Evolutionary conservation across 2,888 invertebrate genomes (phyloP), one percentile per base, ranked within the genome.

Genomic region (Masnerella sp.): DNA sequence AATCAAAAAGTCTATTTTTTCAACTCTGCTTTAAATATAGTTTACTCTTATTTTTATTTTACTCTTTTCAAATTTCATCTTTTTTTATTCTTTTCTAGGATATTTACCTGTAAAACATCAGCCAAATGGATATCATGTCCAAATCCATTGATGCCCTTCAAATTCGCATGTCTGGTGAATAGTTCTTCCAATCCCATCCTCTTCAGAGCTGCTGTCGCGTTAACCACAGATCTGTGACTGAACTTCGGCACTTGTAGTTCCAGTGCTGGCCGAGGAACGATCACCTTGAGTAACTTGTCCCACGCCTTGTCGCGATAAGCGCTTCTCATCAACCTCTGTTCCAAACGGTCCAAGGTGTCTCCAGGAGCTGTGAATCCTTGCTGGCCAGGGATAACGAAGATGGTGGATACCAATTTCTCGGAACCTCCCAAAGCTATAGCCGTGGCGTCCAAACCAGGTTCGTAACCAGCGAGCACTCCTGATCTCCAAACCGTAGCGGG

Each of bases 231-330:
- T 76, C 94, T 91, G 80, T 95, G 95, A 8, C 93, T 92, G 85
- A 95, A 95, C 77, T 95, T 90, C 0, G 96, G 96, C 43, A 96
- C 90, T 86, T 96, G 95, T 0, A 95, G 90, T 87, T 96, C 95
- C 52, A 96, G 87, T 0, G 94, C 94, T 0, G 92, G 91, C 1
- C 95, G 89, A 14, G 94, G 94, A 75, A 94, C 90, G 1, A 96
- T 87, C 0, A 93, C 91, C 14, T 93, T 91, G 4, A 96, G 88
- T 5, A 95, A 85, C 51, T 93, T 91, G 52, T 92, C 91, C 95
- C 95, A 95, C 0, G 92, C 89, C 2, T 92, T 91, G 51, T 93
- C 91, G 8, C 91, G 90, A 51, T 93, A 91, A 1, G 92, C 91
- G 12, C 78, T 80, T 69, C 92, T 91, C 5, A 93, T 88, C 0